Base-by-base conservation (phyloP, 2,888 invertebrate species). In the Rambutsinella grinnellia region DNA sequence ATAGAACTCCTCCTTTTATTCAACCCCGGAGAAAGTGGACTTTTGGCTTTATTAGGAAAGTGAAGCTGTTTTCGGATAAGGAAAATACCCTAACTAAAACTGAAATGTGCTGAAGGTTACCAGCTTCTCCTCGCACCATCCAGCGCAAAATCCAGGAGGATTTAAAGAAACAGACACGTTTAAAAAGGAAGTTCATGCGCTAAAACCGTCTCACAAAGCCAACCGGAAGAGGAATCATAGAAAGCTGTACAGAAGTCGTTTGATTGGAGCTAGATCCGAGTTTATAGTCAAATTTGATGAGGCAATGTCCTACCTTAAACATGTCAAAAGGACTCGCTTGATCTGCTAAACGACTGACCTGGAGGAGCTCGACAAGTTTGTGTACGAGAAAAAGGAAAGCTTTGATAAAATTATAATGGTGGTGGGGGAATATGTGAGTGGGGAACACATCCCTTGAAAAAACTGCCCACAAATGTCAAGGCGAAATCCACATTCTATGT, bases 401-500 rank as follows among this genome's bases (percentile, higher is more conserved):
- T 49, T 27, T 17, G 6, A 27, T 23, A 10, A 60, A 19, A 47
- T 17, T n/a, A 27, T 63, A 17, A 66, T 66, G 66, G 46, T 54
- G 21, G 54, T 66, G 1, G 66, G 66, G 21, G 54, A 3, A 23
- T 58, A 2, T 10, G n/a, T 24, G 62, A 49, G 15, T 23, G 62
- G 10, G 62, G 51, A 23, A n/a, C 17, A 2, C 46, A 74, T 1
- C 72, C 78, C 3, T 36, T 78, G n/a, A 67, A 68, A 24, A 49
- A 54, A 65, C 68, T 79, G 3, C 79, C 71, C 19, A 54, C 44
- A 54, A 79, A 79, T n/a, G 71, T 71, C 5, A 70, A 79, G 53
- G 36, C 71, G 3, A 76, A 54, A 36, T 54, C 68, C n/a, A 19
- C 54, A 2, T 67, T 53, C 23, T 71, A 72, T 63, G 36, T 77